Evolutionary conservation across 2,113 vertebrate genomes (phyloP), one percentile per base, ranked within the genome.

Genomic region (Ancistrus triradiatus): DNA sequence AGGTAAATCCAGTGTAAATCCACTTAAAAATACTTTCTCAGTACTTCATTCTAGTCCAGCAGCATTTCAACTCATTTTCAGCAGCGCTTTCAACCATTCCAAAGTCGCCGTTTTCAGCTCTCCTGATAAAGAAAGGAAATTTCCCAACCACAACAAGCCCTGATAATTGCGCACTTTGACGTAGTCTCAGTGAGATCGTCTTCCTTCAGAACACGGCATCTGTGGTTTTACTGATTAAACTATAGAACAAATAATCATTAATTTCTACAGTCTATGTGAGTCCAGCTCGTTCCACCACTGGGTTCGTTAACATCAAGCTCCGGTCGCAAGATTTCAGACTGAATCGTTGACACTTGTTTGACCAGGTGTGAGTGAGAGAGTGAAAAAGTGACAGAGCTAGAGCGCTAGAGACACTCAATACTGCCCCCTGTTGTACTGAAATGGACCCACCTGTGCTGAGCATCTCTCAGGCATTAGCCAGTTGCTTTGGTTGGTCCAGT

Each of bases 401-500:
- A n/a, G n/a, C n/a, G n/a, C 27, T 31, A 7, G 27, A n/a, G 27
- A 31, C 3, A 13, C 37, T 65, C 33, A 25, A 22, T 55, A 55
- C 62, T 47, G 62, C 62, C 62, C 25, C 50, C 50, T 65, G 17
- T 40, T 56, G 62, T 40, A 55, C 21, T n/a, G n/a, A n/a, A n/a
- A n/a, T n/a, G n/a, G n/a, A n/a, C n/a, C n/a, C n/a, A n/a, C n/a
- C n/a, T n/a, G n/a, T n/a, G n/a, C n/a, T n/a, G n/a, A n/a, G n/a
- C n/a, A n/a, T n/a, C n/a, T n/a, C n/a, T n/a, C n/a, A n/a, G n/a
- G n/a, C n/a, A n/a, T n/a, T n/a, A n/a, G n/a, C n/a, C n/a, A n/a
- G n/a, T n/a, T n/a, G n/a, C n/a, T n/a, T n/a, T n/a, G n/a, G n/a
- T n/a, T n/a, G n/a, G n/a, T n/a, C n/a, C n/a, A n/a, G n/a, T n/a